Conservation (phyloP, 2,113 vertebrate species). For the Poecile atricapillus region DNA sequence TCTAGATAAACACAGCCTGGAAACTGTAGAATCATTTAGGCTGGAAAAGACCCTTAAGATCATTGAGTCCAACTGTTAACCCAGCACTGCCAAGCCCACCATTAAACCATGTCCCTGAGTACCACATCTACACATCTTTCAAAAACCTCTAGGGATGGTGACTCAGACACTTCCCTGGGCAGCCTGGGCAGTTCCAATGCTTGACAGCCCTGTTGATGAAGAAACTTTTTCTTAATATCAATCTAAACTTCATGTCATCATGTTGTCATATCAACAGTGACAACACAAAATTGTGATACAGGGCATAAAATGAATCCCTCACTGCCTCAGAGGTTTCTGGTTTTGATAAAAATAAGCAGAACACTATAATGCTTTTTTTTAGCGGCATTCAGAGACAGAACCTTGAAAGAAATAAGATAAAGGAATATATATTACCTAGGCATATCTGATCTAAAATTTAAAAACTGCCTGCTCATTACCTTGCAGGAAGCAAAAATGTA, state of each 20-base stretch:
- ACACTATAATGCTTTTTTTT: neutral
- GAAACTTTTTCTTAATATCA: neutral
- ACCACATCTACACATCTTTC: rapidly evolving
- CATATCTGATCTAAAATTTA: neutral
- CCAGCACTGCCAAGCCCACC: neutral
- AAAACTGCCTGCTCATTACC: neutral
- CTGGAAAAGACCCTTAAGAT: neutral
- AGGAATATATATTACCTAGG: neutral
- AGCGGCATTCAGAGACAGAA: neutral
- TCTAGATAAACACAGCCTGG: neutral
- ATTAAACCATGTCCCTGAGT: neutral
- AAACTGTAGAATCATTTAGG: neutral
- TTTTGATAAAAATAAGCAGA: neutral
- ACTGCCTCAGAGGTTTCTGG: neutral
- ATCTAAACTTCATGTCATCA: neutral
- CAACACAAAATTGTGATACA: neutral
- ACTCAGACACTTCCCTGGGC: neutral
- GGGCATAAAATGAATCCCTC: neutral
- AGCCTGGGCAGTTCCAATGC: neutral
- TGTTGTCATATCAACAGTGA: neutral
- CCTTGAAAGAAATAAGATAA: neutral
- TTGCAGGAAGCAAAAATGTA: neutral
- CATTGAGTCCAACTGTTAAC: rapidly evolving
- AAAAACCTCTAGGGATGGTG: neutral
- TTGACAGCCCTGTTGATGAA: neutral